These are phyloP conservation scores for Acrossocheilus fasciatus DNA, from an alignment of 2,797 vertebrate species.

Conservation along the genomic window DNA sequence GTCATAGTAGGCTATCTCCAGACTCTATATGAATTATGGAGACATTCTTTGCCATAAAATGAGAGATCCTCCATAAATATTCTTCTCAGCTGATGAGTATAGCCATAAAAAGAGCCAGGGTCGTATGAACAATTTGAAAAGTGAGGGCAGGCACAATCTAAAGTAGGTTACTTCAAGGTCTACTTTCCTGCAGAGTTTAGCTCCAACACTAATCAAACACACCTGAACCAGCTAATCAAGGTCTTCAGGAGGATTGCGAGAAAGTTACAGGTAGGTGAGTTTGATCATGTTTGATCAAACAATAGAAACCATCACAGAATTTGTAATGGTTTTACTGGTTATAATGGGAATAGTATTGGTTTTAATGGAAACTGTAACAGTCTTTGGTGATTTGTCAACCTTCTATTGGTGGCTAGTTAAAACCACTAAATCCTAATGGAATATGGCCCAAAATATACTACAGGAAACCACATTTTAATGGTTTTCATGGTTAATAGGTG, in stretches of 20 bases:
- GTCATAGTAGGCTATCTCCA: neutral
- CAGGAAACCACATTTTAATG: neutral
- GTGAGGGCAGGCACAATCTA: neutral
- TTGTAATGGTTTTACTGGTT: neutral
- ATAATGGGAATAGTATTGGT: neutral
- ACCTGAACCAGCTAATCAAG: neutral
- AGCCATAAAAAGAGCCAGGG: neutral
- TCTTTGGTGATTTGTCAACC: neutral
- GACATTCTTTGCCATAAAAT: neutral
- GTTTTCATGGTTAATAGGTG: neutral
- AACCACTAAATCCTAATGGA: neutral
- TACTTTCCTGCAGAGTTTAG: neutral
- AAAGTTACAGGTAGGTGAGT: neutral
- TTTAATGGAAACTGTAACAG: neutral
- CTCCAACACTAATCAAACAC: neutral
- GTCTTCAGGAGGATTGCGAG: neutral
- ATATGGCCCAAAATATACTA: neutral
- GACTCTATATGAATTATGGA: neutral
- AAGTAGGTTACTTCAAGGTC: neutral
- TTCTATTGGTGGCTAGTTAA: neutral
- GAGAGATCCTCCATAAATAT: neutral
- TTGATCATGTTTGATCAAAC: neutral
- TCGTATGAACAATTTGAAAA: neutral
- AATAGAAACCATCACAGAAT: neutral
- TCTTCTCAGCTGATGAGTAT: neutral